Evolutionary conservation across 92 coral and sea anemone species (phyloP).

Genomic region (Porites cylindrica): DNA sequence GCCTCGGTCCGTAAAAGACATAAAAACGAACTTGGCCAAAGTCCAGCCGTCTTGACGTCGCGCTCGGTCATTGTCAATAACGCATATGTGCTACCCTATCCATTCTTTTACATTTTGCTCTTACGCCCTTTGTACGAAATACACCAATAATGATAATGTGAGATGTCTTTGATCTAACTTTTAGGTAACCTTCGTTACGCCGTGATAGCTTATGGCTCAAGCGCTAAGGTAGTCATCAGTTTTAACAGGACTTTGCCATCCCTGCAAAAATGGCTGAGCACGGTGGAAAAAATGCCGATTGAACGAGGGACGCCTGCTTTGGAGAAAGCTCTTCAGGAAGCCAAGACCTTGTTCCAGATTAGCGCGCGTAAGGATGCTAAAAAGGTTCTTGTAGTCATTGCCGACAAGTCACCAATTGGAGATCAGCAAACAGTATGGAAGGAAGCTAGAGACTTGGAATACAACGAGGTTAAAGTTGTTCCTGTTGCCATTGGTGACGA

Average conservation of each 20-base stretch:
- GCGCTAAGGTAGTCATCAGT: constrained; percentile 23
- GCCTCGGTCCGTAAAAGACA: no score
- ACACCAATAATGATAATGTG: no score
- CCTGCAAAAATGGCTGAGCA: constrained; percentile 41
- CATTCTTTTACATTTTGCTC: no score
- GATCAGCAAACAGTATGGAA: constrained; percentile 44
- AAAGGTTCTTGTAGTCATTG: constrained; percentile 76
- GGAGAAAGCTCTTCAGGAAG: constrained; percentile 73
- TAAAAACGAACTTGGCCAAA: no score
- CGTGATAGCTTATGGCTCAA: constrained; percentile 60
- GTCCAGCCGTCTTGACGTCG: no score
- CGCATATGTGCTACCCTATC: no score
- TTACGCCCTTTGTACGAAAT: no score
- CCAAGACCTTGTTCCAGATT: constrained; percentile 58
- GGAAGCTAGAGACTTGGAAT: constrained; percentile 70
- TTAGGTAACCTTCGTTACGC: constrained; percentile 66
- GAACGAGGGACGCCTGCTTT: constrained; percentile 65
- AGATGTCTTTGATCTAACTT: no score
- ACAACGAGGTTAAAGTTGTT: constrained; percentile 70
- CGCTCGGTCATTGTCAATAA: no score
- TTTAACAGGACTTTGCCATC: constrained; percentile 64
- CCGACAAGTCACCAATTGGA: constrained; percentile 74
- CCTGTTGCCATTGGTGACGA: constrained; percentile 85
- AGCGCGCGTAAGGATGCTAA: constrained; percentile 78
- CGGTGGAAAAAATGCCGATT: constrained; percentile 53